Evolutionary conservation across 2,888 invertebrate genomes (phyloP), one percentile per base, ranked within the genome.

Genomic region (Aethes cnicana): DNA sequence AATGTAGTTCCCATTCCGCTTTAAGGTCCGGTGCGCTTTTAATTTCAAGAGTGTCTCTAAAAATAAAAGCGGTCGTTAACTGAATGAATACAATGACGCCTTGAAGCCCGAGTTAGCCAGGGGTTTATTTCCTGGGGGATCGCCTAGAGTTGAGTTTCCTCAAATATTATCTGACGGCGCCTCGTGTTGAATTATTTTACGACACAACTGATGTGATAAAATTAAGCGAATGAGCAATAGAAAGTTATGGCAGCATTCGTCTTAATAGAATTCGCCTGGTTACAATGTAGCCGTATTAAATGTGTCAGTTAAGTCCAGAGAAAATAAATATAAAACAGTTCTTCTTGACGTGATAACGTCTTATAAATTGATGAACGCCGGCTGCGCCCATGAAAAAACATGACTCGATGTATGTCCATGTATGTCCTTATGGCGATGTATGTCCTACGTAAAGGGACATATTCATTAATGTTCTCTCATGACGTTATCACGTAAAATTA

Each of bases 21-120:
- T 37, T 33, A 43, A 37, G 39, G 44, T 49, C 46, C 53, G 12
- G 35, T 53, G 16, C 43, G 48, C 41, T 53, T 46, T 56, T 53
- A 56, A 56, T 56, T 56, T 53, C 55, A 56, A 44, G 48, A 56
- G 48, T 53, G 48, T 53, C 55, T 56, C 50, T 50, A 56, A 56
- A 56, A 56, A 56, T 53, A 49, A 56, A 56, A 48, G 23, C 44
- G 9, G 53, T 35, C 47, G 44, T 56, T 47, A 48, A 53, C 35
- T 49, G 46, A 55, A 56, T 53, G 55, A 49, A 56, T 50, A 56
- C 43, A 53, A 43, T 46, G 44, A 55, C 41, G 46, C 28, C 44
- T 42, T 50, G 44, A 50, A 52, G 47, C 23, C 48, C 21, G 32
- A 42, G 49, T 55, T 55, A 30, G 47, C 43, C 37, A 39, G 49